Evolutionary conservation across 2,113 vertebrate species (phyloP).

Genomic region (Lethenteron camtschaticum): DNA sequence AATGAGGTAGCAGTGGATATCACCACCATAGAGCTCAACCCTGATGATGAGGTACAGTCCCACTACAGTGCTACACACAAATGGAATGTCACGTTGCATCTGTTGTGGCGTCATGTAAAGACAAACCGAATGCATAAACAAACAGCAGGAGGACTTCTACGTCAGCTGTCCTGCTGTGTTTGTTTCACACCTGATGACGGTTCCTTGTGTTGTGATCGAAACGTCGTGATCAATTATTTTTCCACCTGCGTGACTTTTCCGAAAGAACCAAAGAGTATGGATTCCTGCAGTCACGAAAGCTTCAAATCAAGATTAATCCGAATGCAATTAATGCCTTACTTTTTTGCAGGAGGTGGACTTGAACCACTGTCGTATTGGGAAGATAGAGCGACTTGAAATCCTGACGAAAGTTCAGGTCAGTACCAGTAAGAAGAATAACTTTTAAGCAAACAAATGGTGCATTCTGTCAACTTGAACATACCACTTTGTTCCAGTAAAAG

Average conservation of each 20-base stretch:
- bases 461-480: neutral
- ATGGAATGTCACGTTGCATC: neutral
- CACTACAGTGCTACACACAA: neutral
- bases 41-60: conserved; percentile 59
- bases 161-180: neutral
- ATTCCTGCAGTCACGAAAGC: neutral
- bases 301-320: neutral
- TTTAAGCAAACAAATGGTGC: neutral
- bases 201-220: neutral
- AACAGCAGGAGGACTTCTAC: neutral
- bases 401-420: conserved; percentile 79
- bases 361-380: conserved; percentile 87
- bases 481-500: neutral
- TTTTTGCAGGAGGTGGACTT: conserved; percentile 67
- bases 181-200: conserved; percentile 6
- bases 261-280: too few species aligned
- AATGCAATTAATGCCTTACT: neutral
- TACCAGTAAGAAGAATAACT: neutral
- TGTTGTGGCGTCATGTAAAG: neutral
- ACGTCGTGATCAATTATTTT: neutral
- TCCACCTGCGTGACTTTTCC: too few species aligned
- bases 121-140: neutral
- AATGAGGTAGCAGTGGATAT: conserved; percentile 78
- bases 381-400: conserved; percentile 79
- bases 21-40: conserved; percentile 73